These are phyloP conservation scores for Drosophila nasuta DNA, from an alignment of 1,140 invertebrate species.

Conservation along the genomic window DNA sequence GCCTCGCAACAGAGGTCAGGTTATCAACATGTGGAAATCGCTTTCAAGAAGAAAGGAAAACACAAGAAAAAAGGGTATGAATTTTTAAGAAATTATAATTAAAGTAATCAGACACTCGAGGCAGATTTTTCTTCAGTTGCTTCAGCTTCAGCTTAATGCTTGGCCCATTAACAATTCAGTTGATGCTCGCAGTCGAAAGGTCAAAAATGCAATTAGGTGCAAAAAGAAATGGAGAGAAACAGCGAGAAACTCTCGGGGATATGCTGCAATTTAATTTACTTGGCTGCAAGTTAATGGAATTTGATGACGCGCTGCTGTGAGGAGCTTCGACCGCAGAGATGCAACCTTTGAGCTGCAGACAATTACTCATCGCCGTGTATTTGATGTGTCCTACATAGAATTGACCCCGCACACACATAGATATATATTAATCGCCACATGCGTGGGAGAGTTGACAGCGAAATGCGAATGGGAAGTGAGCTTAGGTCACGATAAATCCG, in stretches of 20 bases:
- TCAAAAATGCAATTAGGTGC: neutral
- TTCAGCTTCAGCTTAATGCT: neutral
- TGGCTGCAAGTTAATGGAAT: no score
- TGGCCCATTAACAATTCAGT: neutral
- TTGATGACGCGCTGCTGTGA: no score
- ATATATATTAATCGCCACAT: neutral
- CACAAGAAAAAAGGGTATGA: neutral
- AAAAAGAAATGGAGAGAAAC: neutral
- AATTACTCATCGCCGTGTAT: neutral
- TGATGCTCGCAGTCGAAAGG: neutral
- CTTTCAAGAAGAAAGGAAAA: neutral
- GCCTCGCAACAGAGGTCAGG: neutral
- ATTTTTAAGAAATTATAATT: neutral
- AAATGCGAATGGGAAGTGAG: conserved; percentile 10
- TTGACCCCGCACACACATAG: neutral
- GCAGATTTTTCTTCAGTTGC: no score
- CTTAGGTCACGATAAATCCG: conserved; percentile 45
- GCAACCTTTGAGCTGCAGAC: neutral
- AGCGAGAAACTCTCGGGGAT: no score
- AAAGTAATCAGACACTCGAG: neutral
- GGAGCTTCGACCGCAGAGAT: neutral
- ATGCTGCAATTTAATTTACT: no score
- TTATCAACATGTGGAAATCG: neutral
- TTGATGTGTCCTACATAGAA: neutral
- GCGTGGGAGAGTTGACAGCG: neutral